A percentile compares a stretch with the other conserved stretches of the same genome.
Evolutionary conservation across 2,888 invertebrate genomes (phyloP).

Genomic region (Drosophila quinaria): DNA sequence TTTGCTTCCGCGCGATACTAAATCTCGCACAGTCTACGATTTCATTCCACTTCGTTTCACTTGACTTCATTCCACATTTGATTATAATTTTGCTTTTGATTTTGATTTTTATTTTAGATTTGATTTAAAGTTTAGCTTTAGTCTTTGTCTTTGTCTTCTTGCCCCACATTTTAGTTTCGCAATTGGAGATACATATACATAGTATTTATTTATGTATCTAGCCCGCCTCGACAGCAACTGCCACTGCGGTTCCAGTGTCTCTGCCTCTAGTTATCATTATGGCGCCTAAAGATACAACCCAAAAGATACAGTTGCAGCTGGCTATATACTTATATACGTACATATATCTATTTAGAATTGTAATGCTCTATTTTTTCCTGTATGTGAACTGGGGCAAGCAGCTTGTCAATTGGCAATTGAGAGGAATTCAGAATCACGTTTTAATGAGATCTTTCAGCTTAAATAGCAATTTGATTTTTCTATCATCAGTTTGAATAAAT

Average conservation of each 20-base stretch:
- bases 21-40: constrained; percentile 18
- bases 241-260: constrained; percentile 15
- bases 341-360: not conserved
- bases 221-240: constrained; percentile 39
- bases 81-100: constrained; percentile 23
- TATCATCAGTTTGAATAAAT: too few relatives aligned
- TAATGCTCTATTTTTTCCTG: not conserved
- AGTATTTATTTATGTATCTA: constrained; percentile 7
- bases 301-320: constrained; percentile 33
- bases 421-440: not conserved
- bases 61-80: constrained; percentile 56
- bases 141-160: constrained; percentile 1
- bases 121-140: constrained; percentile 27
- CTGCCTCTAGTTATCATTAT: constrained; percentile 53
- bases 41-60: constrained; percentile 50
- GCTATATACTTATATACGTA: not conserved
- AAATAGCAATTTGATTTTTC: too few relatives aligned
- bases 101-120: not conserved
- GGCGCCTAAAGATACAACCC: constrained; percentile 47
- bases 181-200: not conserved
- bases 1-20: constrained; percentile 5
- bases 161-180: constrained; percentile 17
- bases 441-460: too few relatives aligned
- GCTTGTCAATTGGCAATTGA: not conserved
- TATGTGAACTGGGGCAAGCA: not conserved